phyloP scores from a whole-genome alignment of 2,113 vertebrate genomes.

The Notothenia rossii region DNA sequence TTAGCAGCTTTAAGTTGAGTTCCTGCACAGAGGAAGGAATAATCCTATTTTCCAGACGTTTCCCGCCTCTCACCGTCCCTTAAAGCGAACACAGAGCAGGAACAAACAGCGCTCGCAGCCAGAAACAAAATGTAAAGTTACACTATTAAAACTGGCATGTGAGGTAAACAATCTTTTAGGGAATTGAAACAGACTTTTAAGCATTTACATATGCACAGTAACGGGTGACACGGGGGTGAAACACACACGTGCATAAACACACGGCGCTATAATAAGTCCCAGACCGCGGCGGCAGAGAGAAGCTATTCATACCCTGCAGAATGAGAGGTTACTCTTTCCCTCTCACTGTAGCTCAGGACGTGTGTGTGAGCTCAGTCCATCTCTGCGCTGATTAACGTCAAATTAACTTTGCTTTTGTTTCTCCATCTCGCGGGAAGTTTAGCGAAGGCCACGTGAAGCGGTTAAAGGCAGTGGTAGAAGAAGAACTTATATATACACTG shows the following conservation, averaged over 20 bases:
- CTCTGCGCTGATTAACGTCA: conserved; percentile 65
- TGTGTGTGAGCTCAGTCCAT: conserved; percentile 43
- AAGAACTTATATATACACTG: too few species aligned
- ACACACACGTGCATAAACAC: conserved; percentile 81
- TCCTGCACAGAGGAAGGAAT: conserved; percentile 41
- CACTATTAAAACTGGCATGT: conserved; percentile 68
- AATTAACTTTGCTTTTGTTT: conserved; percentile 56
- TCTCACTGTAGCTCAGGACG: conserved; percentile 66
- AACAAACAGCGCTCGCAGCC: conserved; percentile 67
- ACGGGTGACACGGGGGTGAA: conserved; percentile 68
- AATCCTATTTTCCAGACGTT: conserved; percentile 75
- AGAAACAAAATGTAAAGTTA: conserved; percentile 69
- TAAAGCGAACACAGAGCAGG: conserved; percentile 64
- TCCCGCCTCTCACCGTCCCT: conserved; percentile 57
- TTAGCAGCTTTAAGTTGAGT: conserved; percentile 27
- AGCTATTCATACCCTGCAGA: conserved; percentile 86
- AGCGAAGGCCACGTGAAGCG: conserved; percentile 35
- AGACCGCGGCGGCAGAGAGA: conserved; percentile 84
- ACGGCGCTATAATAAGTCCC: conserved; percentile 85
- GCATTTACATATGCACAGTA: conserved; percentile 69
- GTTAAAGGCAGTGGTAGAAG: too few species aligned
- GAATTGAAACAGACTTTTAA: conserved; percentile 69
- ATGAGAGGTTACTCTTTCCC: conserved; percentile 81
- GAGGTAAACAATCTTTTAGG: conserved; percentile 59
- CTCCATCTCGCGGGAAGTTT: conserved; percentile 29